Percentiles rank a stretch among this genome's conserved stretches.
phyloP scores from a whole-genome alignment of 2,888 invertebrate species.

The Archips xylosteana region DNA sequence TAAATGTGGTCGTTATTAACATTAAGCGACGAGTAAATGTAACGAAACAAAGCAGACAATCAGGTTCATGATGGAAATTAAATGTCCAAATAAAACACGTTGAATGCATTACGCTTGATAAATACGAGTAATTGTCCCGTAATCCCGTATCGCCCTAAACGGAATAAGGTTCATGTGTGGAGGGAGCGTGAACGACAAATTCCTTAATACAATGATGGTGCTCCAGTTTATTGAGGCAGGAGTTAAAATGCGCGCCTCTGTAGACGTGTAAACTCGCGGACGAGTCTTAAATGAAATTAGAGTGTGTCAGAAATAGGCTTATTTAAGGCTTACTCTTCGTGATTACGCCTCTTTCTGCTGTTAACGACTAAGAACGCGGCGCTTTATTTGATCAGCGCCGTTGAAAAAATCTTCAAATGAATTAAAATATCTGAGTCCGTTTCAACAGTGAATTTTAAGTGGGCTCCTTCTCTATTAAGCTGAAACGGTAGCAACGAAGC shows the following conservation, averaged over 20 bases:
- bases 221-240: constrained; percentile 50
- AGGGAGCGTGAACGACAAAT: constrained; percentile 45
- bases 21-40: not conserved
- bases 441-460: constrained; percentile 27
- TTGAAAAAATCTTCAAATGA: constrained; percentile 55
- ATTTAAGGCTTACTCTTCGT: constrained; percentile 53
- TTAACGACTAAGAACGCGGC: constrained; percentile 24
- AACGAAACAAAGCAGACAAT: constrained; percentile 28
- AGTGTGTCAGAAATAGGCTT: constrained; percentile 59
- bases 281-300: constrained; percentile 59
- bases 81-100: constrained; percentile 35
- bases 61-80: constrained; percentile 18
- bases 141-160: constrained; percentile 34
- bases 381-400: constrained; percentile 41
- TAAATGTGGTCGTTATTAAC: not conserved
- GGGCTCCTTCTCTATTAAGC: constrained; percentile 13
- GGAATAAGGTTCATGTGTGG: constrained; percentile 27
- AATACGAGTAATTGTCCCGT: constrained; percentile 37
- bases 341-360: constrained; percentile 54
- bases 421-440: constrained; percentile 54
- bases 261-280: constrained; percentile 51
- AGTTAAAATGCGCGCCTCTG: constrained; percentile 46
- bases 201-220: constrained; percentile 46
- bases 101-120: constrained; percentile 35
- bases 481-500: constrained; percentile 9